Evolutionary conservation across 1,140 invertebrate species (phyloP), one percentile per base, ranked within the genome.

Genomic region (Asbolus verrucosus): DNA sequence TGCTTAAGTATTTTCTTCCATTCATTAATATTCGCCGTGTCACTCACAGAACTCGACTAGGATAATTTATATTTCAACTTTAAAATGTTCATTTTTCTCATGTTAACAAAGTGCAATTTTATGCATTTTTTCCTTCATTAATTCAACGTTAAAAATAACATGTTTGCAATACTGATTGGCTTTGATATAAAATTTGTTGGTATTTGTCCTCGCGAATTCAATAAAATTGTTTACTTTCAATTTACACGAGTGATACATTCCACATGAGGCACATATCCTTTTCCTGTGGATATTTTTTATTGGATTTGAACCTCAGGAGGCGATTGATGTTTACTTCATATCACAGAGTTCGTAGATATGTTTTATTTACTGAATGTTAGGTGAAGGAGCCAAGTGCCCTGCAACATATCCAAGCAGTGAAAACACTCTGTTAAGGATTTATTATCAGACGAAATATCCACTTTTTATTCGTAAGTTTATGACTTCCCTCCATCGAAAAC

Each of bases 151-250:
- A 5, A 14, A 50, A 21, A 18, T 54, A 27, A 27, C 27, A 2
- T 54, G 21, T 54, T 30, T 54, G 21, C 8, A 19, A 11, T 21
- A 27, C 19, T 50, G 43, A 50, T 50, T 50, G 43, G 3, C 43
- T 50, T 50, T 50, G 19, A 11, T 21, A 50, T 27, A 24, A 50
- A 50, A 50, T 21, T 50, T 50, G 43, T 50, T 19, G 43, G 43
- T 54, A 24, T 30, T 54, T 54, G 24, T 54, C 46, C 46, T 30
- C 46, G 11, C 46, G 27, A 54, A 54, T 13, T 54, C 46, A 13
- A 54, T 54, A 54, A 54, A 54, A 54, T 54, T 54, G 46, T 54
- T 54, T 54, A 54, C 46, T 54, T 54, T 54, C 46, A 54, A 54
- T 54, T 54, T 54, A 54, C 21, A 54, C 46, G 46, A 24, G 46